A percentile compares a stretch with the other conserved stretches of the same genome.
Evolutionary conservation across 2,888 invertebrate genomes (phyloP).

Genomic region (Chorisops tibialis): DNA sequence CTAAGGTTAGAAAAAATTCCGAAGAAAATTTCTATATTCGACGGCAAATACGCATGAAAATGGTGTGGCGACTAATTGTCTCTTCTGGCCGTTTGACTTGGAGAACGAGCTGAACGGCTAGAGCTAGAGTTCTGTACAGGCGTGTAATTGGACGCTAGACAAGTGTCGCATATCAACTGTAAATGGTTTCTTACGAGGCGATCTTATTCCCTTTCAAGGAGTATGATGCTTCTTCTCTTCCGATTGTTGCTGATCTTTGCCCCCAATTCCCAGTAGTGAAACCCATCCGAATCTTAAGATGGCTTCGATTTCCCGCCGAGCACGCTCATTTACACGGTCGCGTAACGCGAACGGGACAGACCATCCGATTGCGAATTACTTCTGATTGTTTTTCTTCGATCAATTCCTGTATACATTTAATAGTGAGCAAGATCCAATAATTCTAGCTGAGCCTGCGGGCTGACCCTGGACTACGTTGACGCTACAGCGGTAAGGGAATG

Average conservation of each 20-base stretch:
- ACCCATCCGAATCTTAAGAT: neutral
- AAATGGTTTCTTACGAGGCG: neutral
- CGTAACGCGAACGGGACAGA: neutral
- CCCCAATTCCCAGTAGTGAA: neutral
- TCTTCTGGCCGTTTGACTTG: neutral
- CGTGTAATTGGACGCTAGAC: slow-evolving; percentile 19
- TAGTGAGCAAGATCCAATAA: no score
- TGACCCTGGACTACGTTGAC: no score
- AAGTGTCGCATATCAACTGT: slow-evolving; percentile 16
- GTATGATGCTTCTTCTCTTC: neutral
- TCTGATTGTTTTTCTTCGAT: neutral
- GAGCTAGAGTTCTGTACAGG: neutral
- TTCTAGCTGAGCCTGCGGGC: no score
- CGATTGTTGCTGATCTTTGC: neutral
- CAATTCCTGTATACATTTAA: no score
- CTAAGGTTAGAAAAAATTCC: no score
- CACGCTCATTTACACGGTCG: slow-evolving; percentile 6
- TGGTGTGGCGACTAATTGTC: slow-evolving; percentile 19
- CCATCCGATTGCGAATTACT: slow-evolving; percentile 6
- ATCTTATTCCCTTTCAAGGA: neutral
- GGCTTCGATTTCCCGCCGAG: neutral
- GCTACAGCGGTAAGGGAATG: neutral
- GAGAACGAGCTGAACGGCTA: neutral
- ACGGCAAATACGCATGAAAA: no score
- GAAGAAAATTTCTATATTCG: no score